Evolutionary conservation across 2,797 vertebrate species (phyloP), one percentile per base, ranked within the genome.

Genomic region (Centropyge bicolor): DNA sequence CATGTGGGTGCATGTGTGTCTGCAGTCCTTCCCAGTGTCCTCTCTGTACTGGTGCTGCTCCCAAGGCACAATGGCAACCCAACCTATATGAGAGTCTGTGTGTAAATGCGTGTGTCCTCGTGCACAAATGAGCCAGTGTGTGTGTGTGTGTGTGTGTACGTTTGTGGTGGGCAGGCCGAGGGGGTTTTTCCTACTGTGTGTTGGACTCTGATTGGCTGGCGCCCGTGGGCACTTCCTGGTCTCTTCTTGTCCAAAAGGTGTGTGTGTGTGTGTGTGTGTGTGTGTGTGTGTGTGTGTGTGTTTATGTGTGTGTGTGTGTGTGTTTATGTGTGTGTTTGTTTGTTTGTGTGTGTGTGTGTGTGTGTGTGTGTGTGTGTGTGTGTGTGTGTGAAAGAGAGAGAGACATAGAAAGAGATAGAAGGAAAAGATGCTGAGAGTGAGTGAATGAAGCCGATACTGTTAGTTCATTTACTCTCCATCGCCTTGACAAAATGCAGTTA

Each of bases 11-110:
- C 41, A 48, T 88, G 89, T 86, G 83, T 88, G 90, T 92, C 85
- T 93, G 90, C 86, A 95, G 94, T 94, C 95, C 94, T 96, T 95
- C 87, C 88, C 89, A 85, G 90, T 95, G 95, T 96, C 95, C 95
- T 96, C 91, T 93, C 89, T 87, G 81, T 80, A 84, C 88, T 90
- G 91, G 88, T 89, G 85, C 78, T 79, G 71, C 78, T 92, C 92
- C 89, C 90, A 41, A 72, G 89, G 80, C 64, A 46, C 68, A 74
- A 81, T 82, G 82, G 89, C 82, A 89, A 80, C 80, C 46, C 86
- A 86, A 85, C 81, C 77, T 91, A 87, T 84, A 89, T 82, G 36
- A 55, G 31, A 46, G 45, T 31, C 11, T 64, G 27, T 82, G 38
- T 48, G 54, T 56, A 17, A n/a, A 41, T n/a, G 22, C 40, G 41